These are phyloP conservation scores for Thaumatotibia leucotreta DNA, from an alignment of 1,140 invertebrate species.

Conservation along the genomic window DNA sequence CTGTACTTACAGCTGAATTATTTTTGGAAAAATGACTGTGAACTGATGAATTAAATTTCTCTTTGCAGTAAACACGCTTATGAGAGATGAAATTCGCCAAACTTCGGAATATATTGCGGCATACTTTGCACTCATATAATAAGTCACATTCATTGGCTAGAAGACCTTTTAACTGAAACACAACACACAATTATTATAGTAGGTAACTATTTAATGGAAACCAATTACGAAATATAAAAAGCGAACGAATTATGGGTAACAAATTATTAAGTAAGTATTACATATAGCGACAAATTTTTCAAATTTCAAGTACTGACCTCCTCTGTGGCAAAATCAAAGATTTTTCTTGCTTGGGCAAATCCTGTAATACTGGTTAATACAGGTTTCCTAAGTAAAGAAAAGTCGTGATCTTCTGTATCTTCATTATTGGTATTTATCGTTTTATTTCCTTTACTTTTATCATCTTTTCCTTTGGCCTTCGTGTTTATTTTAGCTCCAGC, in stretches of 20 bases:
- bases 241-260: neutral
- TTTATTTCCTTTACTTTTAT: slow-evolving; percentile 50
- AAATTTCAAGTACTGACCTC: slow-evolving; percentile 69
- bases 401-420: slow-evolving; percentile 69
- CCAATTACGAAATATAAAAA: neutral
- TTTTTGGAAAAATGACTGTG: slow-evolving; percentile 66
- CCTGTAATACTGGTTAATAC: slow-evolving; percentile 79
- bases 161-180: slow-evolving; percentile 81
- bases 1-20: slow-evolving; percentile 76
- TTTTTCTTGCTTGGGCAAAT: slow-evolving; percentile 78
- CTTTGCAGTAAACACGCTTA: slow-evolving; percentile 86
- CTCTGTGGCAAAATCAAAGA: slow-evolving; percentile 79
- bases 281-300: too few relatives aligned
- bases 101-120: slow-evolving; percentile 89
- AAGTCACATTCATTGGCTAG: slow-evolving; percentile 88
- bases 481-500: slow-evolving; percentile 69
- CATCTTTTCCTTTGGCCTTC: slow-evolving; percentile 61
- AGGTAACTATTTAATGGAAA: neutral
- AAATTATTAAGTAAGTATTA: neutral
- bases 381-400: slow-evolving; percentile 79
- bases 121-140: slow-evolving; percentile 90
- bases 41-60: slow-evolving; percentile 68
- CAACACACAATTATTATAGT: neutral
- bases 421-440: slow-evolving; percentile 41
- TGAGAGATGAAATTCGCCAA: slow-evolving; percentile 90